Evolutionary conservation across 2,113 vertebrate species (phyloP).

Genomic region (Heptranchias perlo): DNA sequence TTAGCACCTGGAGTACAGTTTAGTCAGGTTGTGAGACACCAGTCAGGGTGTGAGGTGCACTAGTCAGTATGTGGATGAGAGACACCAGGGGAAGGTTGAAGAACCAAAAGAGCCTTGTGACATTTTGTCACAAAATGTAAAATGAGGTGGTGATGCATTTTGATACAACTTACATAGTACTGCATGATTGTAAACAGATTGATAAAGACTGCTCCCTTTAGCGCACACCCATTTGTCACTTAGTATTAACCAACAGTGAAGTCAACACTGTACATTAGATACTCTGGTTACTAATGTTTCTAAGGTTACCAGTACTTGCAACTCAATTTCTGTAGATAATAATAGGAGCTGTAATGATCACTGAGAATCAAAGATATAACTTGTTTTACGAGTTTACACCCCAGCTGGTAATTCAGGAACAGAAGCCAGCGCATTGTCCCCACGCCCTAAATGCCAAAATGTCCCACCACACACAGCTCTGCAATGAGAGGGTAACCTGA

Average conservation of each 20-base stretch:
- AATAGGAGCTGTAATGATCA: not conserved
- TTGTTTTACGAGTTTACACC: too few species aligned
- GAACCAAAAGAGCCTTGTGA: not conserved
- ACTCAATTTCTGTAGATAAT: not conserved
- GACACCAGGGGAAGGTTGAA: not conserved
- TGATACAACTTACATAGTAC: not conserved
- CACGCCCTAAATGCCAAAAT: not conserved
- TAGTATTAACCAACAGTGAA: not conserved
- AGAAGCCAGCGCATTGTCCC: not conserved
- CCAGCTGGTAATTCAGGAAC: too few species aligned
- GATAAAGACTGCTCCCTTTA: not conserved
- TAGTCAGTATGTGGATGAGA: not conserved
- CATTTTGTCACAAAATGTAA: not conserved
- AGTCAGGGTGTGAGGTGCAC: not conserved
- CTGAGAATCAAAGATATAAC: not conserved
- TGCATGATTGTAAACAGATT: too few species aligned
- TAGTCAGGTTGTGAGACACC: not conserved
- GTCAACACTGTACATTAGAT: not conserved
- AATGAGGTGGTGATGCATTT: not conserved
- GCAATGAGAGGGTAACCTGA: not conserved
- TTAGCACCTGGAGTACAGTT: not conserved
- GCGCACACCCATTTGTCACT: not conserved
- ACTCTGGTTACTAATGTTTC: not conserved
- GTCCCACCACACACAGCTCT: not conserved
- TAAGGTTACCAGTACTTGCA: not conserved